Base-by-base conservation (phyloP, 2,113 vertebrate species). In the Strix aluco region DNA sequence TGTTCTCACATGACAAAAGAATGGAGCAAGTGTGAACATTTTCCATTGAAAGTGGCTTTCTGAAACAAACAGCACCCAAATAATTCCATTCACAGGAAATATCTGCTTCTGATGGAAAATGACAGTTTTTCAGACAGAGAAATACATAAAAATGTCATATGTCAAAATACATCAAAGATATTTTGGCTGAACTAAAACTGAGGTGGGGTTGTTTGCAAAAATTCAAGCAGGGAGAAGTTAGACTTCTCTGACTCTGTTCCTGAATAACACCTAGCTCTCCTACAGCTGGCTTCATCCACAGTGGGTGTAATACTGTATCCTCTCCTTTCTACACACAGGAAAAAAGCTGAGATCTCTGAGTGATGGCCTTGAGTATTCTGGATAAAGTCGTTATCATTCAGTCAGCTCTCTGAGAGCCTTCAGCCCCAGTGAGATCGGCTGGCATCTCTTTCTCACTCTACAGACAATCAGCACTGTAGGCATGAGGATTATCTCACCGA, bases 81-180 rank as follows among this genome's bases (percentile, higher is more conserved):
- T 87, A 90, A 88, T 83, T 80, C 84, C 80, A 36, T 88, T 95
- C 78, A 63, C n/a, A 67, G 63, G 38, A 94, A 92, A 63, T 84
- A 85, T 6, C 75, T 49, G 1, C 30, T 62, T 83, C 67, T 74
- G 67, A 54, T 34, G 42, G 62, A 92, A 95, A 87, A 94, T 44
- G 81, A 73, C 89, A 91, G 26, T 55, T 86, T 89, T 96, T 80
- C 66, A 63, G 66, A 62, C 62, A 92, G 20, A 80, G 30, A 87
- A 90, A 95, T 90, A 61, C 55, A 47, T 73, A 3, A 87, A 87
- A 95, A 89, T 86, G 87, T 88, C 92, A 83, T 79, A 65, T 93
- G 93, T 96, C 96, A 95, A 96, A 96, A 93, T 93, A 94, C 27
- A 94, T 94, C 95, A 92, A 82, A 92, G 66, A 49, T 95, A 88